Percentiles rank a stretch among this genome's conserved stretches.
phyloP scores from a whole-genome alignment of 2,888 invertebrate genomes.

The Ophion obscuratus region DNA sequence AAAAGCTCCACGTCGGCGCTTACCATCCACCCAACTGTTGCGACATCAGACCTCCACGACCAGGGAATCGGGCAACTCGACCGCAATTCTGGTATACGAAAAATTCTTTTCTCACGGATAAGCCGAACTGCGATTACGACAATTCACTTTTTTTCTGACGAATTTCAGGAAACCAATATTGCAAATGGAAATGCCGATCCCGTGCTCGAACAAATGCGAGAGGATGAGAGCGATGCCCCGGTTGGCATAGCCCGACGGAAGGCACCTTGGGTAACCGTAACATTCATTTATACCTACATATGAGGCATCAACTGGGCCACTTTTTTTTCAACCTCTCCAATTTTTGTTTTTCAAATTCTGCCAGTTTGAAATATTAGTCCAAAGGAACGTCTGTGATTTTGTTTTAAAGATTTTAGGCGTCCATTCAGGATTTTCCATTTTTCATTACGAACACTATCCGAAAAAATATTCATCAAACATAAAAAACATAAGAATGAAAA shows the following conservation, averaged over 20 bases:
- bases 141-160: neutral
- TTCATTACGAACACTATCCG: too few relatives aligned
- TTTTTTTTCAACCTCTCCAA: too few relatives aligned
- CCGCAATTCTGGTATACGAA: slow-evolving; percentile 58
- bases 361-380: too few relatives aligned
- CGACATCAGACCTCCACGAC: slow-evolving; percentile 73
- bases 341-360: too few relatives aligned
- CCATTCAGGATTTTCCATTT: too few relatives aligned
- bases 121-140: neutral
- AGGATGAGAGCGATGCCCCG: slow-evolving; percentile 78
- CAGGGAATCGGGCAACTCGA: slow-evolving; percentile 65
- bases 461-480: too few relatives aligned
- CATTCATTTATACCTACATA: neutral
- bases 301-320: too few relatives aligned
- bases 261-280: slow-evolving; percentile 80
- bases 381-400: too few relatives aligned
- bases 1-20: slow-evolving; percentile 88
- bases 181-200: slow-evolving; percentile 81
- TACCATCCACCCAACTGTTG: slow-evolving; percentile 86
- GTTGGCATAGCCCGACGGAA: slow-evolving; percentile 77
- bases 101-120: neutral
- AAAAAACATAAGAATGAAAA: too few relatives aligned
- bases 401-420: too few relatives aligned
- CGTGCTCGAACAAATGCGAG: slow-evolving; percentile 75
- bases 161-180: slow-evolving; percentile 78